Percentiles rank a stretch among this genome's conserved stretches.
Conservation (phyloP, 2,797 vertebrate genomes). For the Phrynocephalus vlangalii region DNA sequence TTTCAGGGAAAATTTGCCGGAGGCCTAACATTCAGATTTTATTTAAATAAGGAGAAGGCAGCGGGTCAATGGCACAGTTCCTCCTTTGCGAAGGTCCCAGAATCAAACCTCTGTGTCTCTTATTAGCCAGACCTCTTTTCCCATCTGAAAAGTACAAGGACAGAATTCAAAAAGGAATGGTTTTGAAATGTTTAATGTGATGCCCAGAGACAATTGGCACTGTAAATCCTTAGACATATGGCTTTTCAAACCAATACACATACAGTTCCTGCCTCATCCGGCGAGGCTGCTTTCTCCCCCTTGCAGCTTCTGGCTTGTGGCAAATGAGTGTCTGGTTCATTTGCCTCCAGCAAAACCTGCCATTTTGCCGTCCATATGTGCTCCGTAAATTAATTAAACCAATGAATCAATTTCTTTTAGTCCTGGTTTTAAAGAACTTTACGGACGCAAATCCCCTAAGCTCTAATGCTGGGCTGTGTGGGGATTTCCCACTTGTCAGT, state of each 20-base stretch:
- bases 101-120: neutral
- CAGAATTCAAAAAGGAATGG: neutral
- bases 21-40: neutral
- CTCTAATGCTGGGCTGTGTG: neutral
- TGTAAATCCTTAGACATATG: slow-evolving; percentile 5
- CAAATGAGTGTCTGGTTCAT: neutral
- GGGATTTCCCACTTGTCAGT: neutral
- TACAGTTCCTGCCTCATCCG: neutral
- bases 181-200: slow-evolving; percentile 12
- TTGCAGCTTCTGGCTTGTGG: neutral
- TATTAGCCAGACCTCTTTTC: neutral
- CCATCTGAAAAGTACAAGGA: neutral
- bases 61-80: neutral
- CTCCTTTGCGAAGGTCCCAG: neutral
- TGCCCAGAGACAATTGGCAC: slow-evolving; percentile 3
- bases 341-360: slow-evolving; percentile 10
- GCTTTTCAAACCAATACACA: slow-evolving; percentile 4
- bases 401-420: slow-evolving; percentile 20
- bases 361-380: slow-evolving; percentile 28
- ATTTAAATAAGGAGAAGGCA: neutral
- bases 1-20: neutral
- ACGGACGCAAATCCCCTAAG: neutral
- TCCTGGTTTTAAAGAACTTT: neutral
- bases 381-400: slow-evolving; percentile 34
- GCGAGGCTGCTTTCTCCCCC: neutral